phyloP scores from a whole-genome alignment of 37 sponge, comb jelly and placozoan genomes.

The Crambe crambe region DNA sequence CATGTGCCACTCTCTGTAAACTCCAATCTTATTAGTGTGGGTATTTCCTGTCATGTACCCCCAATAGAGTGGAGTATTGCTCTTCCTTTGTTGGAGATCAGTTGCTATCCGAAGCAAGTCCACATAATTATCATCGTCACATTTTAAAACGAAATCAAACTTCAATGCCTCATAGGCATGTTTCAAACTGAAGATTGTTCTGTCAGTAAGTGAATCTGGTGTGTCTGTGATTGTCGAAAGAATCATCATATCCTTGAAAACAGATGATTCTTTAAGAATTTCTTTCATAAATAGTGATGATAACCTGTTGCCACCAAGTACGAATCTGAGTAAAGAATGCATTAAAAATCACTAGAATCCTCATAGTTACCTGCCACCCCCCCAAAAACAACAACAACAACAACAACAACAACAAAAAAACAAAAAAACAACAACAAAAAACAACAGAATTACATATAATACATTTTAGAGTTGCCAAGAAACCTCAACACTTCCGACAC shows the following conservation, averaged over 20 bases:
- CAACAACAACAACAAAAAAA: not conserved
- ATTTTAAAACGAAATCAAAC: slow-evolving; percentile 42
- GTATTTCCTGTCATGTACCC: slow-evolving; percentile 23
- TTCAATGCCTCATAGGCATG: not conserved
- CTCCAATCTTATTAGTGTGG: not conserved
- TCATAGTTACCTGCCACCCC: too few species aligned
- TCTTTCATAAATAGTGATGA: not conserved
- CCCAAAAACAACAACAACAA: too few species aligned
- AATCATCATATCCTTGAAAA: slow-evolving; percentile 34
- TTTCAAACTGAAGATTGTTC: slow-evolving; percentile 15
- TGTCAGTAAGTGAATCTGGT: slow-evolving; percentile 16
- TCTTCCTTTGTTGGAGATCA: slow-evolving; percentile 11
- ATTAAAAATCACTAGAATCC: too few species aligned
- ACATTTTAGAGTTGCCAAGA: not conserved
- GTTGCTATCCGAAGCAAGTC: not conserved
- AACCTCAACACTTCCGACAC: not conserved
- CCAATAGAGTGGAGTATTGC: slow-evolving; percentile 47
- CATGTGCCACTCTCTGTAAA: slow-evolving; percentile 43
- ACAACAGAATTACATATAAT: not conserved
- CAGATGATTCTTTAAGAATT: slow-evolving; percentile 7
- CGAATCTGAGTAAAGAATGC: slow-evolving; percentile 32
- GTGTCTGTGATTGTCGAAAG: slow-evolving; percentile 33
- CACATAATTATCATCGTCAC: slow-evolving; percentile 66
- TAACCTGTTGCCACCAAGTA: slow-evolving; percentile 27
- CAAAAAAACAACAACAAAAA: not conserved